A percentile compares a stretch with the other conserved stretches of the same genome.
phyloP scores from a whole-genome alignment of 2,888 invertebrate genomes.

The Macaria liturata region DNA sequence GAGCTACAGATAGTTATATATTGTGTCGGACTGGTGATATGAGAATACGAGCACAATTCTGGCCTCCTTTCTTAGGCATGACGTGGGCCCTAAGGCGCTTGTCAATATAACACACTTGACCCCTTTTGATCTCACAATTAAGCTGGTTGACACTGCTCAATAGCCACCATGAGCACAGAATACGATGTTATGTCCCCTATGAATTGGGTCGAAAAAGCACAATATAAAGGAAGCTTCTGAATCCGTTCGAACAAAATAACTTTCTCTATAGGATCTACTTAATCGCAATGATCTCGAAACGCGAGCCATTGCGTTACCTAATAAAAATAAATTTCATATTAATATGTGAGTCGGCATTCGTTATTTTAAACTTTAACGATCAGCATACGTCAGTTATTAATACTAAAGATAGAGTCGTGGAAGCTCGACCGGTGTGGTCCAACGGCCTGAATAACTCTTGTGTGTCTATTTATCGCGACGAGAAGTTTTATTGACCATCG shows the following conservation, averaged over 20 bases:
- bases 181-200: slow-evolving; percentile 6
- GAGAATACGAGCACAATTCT: slow-evolving; percentile 19
- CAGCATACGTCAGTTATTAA: slow-evolving; percentile 16
- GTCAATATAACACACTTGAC: slow-evolving; percentile 82
- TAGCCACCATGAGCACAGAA: slow-evolving; percentile 26
- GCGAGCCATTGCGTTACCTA: background rate
- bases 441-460: slow-evolving; percentile 55
- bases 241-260: no score
- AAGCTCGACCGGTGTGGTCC: slow-evolving; percentile 69
- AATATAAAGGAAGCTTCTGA: no score
- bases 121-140: slow-evolving; percentile 83
- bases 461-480: slow-evolving; percentile 63
- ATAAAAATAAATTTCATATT: background rate
- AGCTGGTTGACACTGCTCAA: slow-evolving; percentile 63
- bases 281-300: no score
- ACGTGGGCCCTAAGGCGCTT: slow-evolving; percentile 78
- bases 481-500: slow-evolving; percentile 72
- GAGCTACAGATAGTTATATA: no score
- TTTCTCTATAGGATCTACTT: no score
- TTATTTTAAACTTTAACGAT: slow-evolving; percentile 19
- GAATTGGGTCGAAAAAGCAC: background rate
- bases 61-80: slow-evolving; percentile 58
- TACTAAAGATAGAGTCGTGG: slow-evolving; percentile 18
- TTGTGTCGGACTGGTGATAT: background rate
- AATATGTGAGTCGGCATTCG: slow-evolving; percentile 3